Evolutionary conservation across 1,140 invertebrate genomes (phyloP), one percentile per base, ranked within the genome.

Genomic region (Drosophila pallidifrons): DNA sequence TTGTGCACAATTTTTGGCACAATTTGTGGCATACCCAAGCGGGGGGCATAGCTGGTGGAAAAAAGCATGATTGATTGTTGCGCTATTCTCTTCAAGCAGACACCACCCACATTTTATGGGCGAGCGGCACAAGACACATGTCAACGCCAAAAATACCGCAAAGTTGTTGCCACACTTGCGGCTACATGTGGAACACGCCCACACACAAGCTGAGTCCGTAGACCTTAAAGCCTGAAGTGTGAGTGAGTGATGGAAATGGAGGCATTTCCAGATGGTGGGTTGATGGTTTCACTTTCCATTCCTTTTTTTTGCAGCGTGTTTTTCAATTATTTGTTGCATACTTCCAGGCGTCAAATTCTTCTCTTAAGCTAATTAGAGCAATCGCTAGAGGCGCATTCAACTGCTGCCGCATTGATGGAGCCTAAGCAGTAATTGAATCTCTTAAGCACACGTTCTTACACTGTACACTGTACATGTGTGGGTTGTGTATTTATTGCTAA

Each of bases 31-130:
- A 49, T 16, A 11, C 45, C 8, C 43, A 49, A 45, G 45, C 32
- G 41, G 20, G 35, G 25, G 70, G 65, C 38, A 61, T 10, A 10
- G 54, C 75, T n/a, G 30, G 57, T 41, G 61, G 30, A 71, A 77
- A 88, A 54, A 88, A 71, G 79, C 83, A 88, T 87, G 82, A 87
- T 87, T 87, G 82, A 87, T 87, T 88, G 82, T 82, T 68, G 49
- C 71, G 77, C 81, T 66, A 54, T 46, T 1, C n/a, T 45, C 20
- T 49, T 49, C 47, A 32, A 76, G 71, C 61, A 43, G 57, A 43
- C 71, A 57, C 38, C 52, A 38, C 58, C 32, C 46, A 66, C 35
- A 32, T 54, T 35, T 45, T 47, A 11, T 15, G 38, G 11, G 38
- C 55, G 49, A 54, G 64, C 81, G 58, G 60, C 75, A 25, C 20